Conservation (phyloP, 1,140 invertebrate species). For the Heterodera carotae region DNA sequence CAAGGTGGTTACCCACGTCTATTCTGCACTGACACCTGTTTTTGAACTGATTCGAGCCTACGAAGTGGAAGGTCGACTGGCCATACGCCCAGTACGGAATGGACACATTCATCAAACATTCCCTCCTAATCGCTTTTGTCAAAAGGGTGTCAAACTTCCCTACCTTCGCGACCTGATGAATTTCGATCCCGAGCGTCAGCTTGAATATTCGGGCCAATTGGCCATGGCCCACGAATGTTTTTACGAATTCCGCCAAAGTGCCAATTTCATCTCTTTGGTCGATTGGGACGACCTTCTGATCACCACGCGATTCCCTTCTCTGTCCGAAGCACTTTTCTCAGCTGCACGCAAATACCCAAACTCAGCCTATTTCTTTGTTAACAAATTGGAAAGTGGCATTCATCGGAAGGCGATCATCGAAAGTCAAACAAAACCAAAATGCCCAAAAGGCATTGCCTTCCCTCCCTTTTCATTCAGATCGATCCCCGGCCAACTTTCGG, state of each 20-base stretch:
- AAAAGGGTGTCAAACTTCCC: conserved; percentile 19
- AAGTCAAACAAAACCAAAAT: background rate
- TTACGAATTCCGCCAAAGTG: conserved; percentile 49
- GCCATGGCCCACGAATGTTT: conserved; percentile 40
- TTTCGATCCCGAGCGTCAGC: conserved; percentile 31
- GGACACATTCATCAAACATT: background rate
- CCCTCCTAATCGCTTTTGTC: background rate
- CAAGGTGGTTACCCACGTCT: conserved; percentile 36
- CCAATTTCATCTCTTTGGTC: conserved; percentile 44
- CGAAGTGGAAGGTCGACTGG: conserved; percentile 32
- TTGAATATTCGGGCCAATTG: conserved; percentile 35
- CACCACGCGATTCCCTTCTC: conserved; percentile 12
- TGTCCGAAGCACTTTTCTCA: conserved; percentile 3
- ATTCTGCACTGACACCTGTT: conserved; percentile 33
- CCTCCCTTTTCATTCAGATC: background rate
- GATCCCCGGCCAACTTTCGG: conserved; percentile 17
- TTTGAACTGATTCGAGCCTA: conserved; percentile 38
- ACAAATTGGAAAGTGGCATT: conserved; percentile 28
- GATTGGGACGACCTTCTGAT: conserved; percentile 50
- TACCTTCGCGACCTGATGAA: conserved; percentile 23
- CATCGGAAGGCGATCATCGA: background rate
- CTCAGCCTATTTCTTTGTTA: conserved; percentile 25
- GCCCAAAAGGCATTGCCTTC: background rate
- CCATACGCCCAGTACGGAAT: background rate
- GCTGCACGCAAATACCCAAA: conserved; percentile 16